These are phyloP conservation scores for Habrosyne pyritoides DNA, from an alignment of 2,888 invertebrate species.

Conservation along the genomic window DNA sequence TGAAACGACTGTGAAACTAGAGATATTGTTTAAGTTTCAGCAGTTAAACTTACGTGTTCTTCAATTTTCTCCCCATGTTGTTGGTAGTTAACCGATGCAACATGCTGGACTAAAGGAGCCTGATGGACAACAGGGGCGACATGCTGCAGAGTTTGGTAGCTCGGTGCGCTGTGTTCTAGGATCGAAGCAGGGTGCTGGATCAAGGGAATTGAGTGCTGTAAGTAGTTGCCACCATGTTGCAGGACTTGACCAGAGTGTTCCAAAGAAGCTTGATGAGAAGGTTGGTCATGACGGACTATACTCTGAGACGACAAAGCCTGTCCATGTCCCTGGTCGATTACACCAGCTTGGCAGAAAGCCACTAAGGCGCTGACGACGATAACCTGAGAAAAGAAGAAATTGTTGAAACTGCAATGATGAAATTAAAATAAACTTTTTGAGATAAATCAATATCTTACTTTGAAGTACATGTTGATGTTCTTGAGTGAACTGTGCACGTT, in stretches of 20 bases:
- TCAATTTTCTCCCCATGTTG: slow-evolving; percentile 52
- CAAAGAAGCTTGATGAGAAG: slow-evolving; percentile 45
- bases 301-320: slow-evolving; percentile 74
- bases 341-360: slow-evolving; percentile 74
- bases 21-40: not conserved
- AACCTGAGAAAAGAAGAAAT: slow-evolving; percentile 55
- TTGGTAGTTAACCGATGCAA: slow-evolving; percentile 38
- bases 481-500: slow-evolving; percentile 61
- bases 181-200: slow-evolving; percentile 24
- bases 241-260: slow-evolving; percentile 41
- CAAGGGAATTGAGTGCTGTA: slow-evolving; percentile 43
- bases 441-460: slow-evolving; percentile 56
- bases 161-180: slow-evolving; percentile 35
- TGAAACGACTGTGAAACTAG: too few relatives aligned
- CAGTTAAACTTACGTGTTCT: slow-evolving; percentile 53
- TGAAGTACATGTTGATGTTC: slow-evolving; percentile 72
- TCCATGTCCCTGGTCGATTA: slow-evolving; percentile 61
- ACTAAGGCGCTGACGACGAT: slow-evolving; percentile 66
- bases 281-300: slow-evolving; percentile 69
- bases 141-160: slow-evolving; percentile 45
- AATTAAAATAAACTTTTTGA: not conserved
- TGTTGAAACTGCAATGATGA: slow-evolving; percentile 5
- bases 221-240: slow-evolving; percentile 3
- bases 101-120: slow-evolving; percentile 40
- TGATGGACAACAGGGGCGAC: slow-evolving; percentile 41